Evolutionary conservation across 2,888 invertebrate genomes (phyloP).

Genomic region (Hirtodrosophila duncani): DNA sequence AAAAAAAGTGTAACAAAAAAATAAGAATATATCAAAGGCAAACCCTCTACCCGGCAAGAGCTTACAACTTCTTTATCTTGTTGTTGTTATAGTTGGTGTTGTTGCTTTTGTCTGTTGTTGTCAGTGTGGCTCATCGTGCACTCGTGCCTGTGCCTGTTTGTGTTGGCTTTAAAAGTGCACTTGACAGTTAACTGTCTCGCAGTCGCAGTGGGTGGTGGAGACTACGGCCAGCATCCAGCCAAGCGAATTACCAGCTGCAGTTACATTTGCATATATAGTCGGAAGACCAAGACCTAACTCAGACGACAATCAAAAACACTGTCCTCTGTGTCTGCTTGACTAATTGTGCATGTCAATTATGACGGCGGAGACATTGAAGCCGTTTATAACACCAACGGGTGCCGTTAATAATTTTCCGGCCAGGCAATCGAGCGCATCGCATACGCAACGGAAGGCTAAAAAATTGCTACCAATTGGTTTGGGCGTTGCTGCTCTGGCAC

Average conservation of each 20-base stretch:
- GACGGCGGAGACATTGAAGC: conserved; percentile 78
- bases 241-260: too few relatives aligned
- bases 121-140: neutral
- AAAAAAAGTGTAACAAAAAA: too few relatives aligned
- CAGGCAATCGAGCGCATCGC: conserved; percentile 49
- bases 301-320: too few relatives aligned
- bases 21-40: too few relatives aligned
- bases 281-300: too few relatives aligned
- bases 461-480: conserved; percentile 65
- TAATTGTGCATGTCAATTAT: conserved; percentile 56
- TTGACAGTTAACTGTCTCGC: conserved; percentile 30
- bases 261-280: too few relatives aligned
- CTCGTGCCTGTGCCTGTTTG: too few relatives aligned
- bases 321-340: conserved; percentile 17
- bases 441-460: conserved; percentile 49
- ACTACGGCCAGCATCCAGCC: too few relatives aligned
- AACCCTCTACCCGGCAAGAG: too few relatives aligned
- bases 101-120: neutral
- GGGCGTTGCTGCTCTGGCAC: conserved; percentile 53
- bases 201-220: too few relatives aligned
- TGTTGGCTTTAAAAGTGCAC: conserved; percentile 19
- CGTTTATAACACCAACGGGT: conserved; percentile 75
- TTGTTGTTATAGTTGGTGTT: neutral
- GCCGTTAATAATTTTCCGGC: conserved; percentile 67
- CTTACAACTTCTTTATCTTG: too few relatives aligned